phyloP scores from a whole-genome alignment of 2,113 vertebrate species.

The Pseudonaja textilis region DNA sequence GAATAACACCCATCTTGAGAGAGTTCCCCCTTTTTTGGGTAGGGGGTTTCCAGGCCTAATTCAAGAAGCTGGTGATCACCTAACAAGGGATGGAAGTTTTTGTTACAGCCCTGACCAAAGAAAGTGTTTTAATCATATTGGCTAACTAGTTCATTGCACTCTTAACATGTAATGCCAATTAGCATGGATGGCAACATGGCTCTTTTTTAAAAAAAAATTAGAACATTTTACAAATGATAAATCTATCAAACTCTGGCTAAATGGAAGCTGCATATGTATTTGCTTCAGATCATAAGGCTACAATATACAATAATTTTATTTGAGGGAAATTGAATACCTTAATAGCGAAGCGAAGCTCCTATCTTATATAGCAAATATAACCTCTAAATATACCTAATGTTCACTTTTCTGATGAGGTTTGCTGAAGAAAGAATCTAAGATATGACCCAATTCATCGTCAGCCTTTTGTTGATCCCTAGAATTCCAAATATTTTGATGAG shows the following conservation, averaged over 20 bases:
- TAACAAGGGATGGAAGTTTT: too few species aligned
- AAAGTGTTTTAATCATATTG: background rate
- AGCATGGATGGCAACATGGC: background rate
- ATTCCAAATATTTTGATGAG: background rate
- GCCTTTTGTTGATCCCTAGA: background rate
- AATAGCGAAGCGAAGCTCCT: background rate
- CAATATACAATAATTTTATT: background rate
- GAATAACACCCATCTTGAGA: background rate
- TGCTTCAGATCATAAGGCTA: background rate
- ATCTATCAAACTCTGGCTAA: background rate
- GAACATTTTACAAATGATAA: background rate
- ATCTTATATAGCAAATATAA: background rate
- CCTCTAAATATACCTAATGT: background rate
- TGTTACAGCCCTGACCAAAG: too few species aligned
- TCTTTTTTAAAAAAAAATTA: background rate
- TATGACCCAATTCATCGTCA: background rate
- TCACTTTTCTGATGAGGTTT: background rate
- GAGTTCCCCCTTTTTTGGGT: background rate
- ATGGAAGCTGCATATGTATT: background rate
- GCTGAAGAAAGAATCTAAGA: background rate
- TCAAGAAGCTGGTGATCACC: background rate
- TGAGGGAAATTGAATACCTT: background rate
- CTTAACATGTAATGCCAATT: background rate
- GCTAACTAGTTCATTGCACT: background rate
- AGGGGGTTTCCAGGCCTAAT: background rate